A percentile compares a stretch with the other conserved stretches of the same genome.
These are phyloP conservation scores for Pardalotus punctatus DNA, from an alignment of 2,113 vertebrate species.

Conservation along the genomic window DNA sequence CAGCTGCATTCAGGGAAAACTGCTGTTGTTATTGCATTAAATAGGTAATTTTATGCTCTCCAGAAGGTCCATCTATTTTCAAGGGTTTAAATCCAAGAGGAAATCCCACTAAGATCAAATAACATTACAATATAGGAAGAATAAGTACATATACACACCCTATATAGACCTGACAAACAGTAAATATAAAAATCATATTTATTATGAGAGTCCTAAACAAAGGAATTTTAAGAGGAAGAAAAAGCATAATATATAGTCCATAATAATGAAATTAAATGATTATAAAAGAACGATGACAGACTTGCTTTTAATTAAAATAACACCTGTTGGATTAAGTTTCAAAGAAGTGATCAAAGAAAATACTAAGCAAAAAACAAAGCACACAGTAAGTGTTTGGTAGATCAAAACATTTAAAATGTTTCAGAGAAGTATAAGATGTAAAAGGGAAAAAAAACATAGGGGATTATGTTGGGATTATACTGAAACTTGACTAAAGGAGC, in stretches of 20 bases:
- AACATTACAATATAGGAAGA: neutral
- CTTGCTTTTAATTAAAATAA: constrained; percentile 28
- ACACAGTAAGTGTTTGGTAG: constrained; percentile 15
- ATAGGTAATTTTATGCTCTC: neutral
- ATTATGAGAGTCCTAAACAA: neutral
- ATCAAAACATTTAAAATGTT: constrained; percentile 11
- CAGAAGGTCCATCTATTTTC: neutral
- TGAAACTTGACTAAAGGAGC: constrained; percentile 53
- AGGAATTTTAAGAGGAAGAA: neutral
- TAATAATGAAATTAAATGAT: neutral
- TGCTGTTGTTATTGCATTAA: neutral
- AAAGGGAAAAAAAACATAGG: neutral
- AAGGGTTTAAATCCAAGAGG: constrained; percentile 1
- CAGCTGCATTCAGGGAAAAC: neutral
- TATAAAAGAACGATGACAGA: neutral
- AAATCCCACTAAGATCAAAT: constrained; percentile 9
- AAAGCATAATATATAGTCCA: neutral
- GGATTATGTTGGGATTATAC: constrained; percentile 37
- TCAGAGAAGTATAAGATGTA: constrained; percentile 7
- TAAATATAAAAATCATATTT: neutral
- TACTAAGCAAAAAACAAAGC: neutral
- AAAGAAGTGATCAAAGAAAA: constrained; percentile 35
- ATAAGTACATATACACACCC: neutral
- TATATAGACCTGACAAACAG: neutral
- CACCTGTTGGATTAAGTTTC: constrained; percentile 44